A percentile compares a stretch with the other conserved stretches of the same genome.
These are phyloP conservation scores for Sebastes melanostomus DNA, from an alignment of 2,797 vertebrate species.

Conservation along the genomic window DNA sequence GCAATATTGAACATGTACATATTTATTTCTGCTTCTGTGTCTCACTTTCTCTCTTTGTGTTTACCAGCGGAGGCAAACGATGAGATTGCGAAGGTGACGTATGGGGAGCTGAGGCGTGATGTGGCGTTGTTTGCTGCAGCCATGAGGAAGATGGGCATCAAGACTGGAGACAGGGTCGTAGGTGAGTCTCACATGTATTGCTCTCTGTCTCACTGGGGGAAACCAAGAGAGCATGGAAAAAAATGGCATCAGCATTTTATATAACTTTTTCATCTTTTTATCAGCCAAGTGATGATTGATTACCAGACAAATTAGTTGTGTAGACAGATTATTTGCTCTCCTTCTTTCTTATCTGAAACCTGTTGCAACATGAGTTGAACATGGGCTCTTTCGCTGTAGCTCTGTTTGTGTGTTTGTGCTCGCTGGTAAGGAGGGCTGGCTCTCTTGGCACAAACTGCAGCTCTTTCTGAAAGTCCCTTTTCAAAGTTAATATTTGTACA, in stretches of 20 bases:
- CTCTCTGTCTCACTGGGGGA: neutral
- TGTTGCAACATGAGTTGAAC: neutral
- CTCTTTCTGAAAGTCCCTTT: conserved; percentile 55
- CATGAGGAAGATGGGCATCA: conserved; percentile 94
- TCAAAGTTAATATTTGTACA: conserved; percentile 50
- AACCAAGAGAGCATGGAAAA: neutral
- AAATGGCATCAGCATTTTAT: neutral
- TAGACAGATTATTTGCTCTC: neutral
- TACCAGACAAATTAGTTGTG: neutral
- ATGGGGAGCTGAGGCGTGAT: conserved; percentile 86
- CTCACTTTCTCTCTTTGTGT: conserved; percentile 18
- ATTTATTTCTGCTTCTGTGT: neutral
- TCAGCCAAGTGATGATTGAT: neutral
- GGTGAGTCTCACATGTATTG: conserved; percentile 80
- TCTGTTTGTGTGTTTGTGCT: neutral
- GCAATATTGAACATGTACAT: neutral
- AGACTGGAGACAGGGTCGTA: conserved; percentile 90
- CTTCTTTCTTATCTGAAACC: neutral
- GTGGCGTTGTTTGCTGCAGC: conserved; percentile 93
- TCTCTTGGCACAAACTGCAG: conserved; percentile 27
- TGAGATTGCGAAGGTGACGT: conserved; percentile 93
- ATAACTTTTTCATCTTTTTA: neutral
- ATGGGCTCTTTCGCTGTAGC: neutral
- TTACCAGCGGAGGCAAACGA: conserved; percentile 89
- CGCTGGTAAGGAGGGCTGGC: neutral